Conservation (phyloP, 1,140 invertebrate genomes). For the Drosophila arawakana region DNA sequence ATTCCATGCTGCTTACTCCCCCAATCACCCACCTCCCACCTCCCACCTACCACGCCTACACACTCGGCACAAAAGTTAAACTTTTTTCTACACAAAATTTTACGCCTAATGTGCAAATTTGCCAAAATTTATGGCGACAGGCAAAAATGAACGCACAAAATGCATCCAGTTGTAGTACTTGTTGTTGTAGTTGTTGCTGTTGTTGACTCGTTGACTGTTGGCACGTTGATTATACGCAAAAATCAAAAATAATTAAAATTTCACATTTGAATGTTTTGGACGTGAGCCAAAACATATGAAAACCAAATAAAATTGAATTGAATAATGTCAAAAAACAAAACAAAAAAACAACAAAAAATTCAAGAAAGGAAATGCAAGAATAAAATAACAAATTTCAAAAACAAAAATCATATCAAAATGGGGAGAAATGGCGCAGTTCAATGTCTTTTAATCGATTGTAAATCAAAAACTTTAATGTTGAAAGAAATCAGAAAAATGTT, state of each 20-base stretch:
- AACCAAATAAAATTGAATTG: constrained; percentile 23
- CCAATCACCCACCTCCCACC: too few relatives aligned
- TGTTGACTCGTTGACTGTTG: constrained; percentile 54
- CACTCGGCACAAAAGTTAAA: too few relatives aligned
- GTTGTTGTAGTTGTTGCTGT: constrained; percentile 24
- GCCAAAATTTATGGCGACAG: constrained; percentile 75
- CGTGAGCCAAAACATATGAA: constrained; percentile 50
- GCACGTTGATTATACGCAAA: constrained; percentile 83
- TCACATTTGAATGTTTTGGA: constrained; percentile 81
- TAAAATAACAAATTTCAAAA: background rate
- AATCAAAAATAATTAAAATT: constrained; percentile 84
- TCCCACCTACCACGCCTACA: too few relatives aligned
- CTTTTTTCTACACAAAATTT: constrained; percentile 29
- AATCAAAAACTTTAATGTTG: background rate
- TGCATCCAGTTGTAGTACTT: constrained; percentile 58
- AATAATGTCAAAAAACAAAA: constrained; percentile 5
- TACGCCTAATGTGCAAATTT: constrained; percentile 78
- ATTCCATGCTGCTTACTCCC: background rate
- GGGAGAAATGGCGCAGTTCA: constrained; percentile 19
- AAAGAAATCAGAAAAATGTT: background rate
- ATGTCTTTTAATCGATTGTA: background rate
- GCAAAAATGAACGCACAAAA: constrained; percentile 62
- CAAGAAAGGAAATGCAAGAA: background rate
- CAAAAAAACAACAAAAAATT: background rate
- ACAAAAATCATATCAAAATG: background rate